phyloP scores from a whole-genome alignment of 2,888 invertebrate species.

The Tenthredo livida region DNA sequence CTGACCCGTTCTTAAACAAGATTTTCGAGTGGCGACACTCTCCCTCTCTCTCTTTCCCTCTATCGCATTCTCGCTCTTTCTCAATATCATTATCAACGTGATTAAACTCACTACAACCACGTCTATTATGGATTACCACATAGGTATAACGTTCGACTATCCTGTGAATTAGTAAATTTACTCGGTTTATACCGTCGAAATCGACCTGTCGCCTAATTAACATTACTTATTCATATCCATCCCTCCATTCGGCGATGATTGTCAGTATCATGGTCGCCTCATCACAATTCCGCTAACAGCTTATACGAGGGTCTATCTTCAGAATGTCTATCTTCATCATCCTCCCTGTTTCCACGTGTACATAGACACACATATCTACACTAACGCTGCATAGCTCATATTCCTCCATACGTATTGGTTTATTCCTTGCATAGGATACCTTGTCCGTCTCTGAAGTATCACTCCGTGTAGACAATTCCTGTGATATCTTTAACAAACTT shows the following conservation, averaged over 20 bases:
- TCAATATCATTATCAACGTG: slow-evolving; percentile 18
- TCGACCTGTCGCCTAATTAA: background rate
- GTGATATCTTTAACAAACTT: background rate
- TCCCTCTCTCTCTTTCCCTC: background rate
- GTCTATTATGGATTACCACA: background rate
- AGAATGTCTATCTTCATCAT: slow-evolving; percentile 32
- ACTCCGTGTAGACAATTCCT: background rate
- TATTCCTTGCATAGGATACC: background rate
- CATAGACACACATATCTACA: background rate
- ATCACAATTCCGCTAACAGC: slow-evolving; percentile 1
- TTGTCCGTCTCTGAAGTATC: background rate
- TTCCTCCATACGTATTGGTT: background rate
- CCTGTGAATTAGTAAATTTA: background rate
- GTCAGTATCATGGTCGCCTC: slow-evolving; percentile 23
- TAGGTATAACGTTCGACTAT: background rate
- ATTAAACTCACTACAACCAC: background rate
- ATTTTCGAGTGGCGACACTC: slow-evolving; percentile 35
- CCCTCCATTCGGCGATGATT: slow-evolving; percentile 11
- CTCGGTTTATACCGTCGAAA: background rate
- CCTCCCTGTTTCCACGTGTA: background rate
- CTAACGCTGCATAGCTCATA: background rate
- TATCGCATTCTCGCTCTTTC: background rate
- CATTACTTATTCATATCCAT: slow-evolving; percentile 28
- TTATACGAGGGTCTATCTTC: slow-evolving; percentile 29
- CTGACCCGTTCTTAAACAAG: slow-evolving; percentile 17